Evolutionary conservation across 2,797 vertebrate genomes (phyloP), one percentile per base, ranked within the genome.

Genomic region (Mus spretus): DNA sequence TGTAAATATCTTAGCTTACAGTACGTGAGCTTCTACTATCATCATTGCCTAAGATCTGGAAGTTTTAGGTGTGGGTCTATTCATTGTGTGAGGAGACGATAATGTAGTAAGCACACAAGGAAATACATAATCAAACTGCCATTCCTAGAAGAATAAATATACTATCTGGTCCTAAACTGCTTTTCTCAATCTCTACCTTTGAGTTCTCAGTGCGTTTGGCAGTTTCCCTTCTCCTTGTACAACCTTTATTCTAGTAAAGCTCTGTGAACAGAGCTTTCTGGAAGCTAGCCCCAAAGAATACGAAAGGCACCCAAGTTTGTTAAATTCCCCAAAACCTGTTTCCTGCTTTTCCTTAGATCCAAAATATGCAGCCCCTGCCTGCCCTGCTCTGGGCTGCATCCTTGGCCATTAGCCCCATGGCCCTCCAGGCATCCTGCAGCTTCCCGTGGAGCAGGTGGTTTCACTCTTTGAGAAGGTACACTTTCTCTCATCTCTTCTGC

Each of bases 31-130:
- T 1, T 59, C 87, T n/a, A 57, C 55, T 67, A 34, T 14, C 81
- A 34, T 91, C 72, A 87, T 91, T 44, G 17, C 55, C 37, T 59
- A 78, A 26, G 61, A 26, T 74, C 78, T 6, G 22, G 44, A 80
- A 82, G 47, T 75, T 6, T 80, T 70, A 78, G 74, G 24, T 26
- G 9, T 57, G 9, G 24, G 4, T 31, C 84, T 81, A 19, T 72
- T 81, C n/a, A 77, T 81, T 82, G 34, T 82, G 67, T 24, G 85
- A 75, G 95, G 70, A 94, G 57, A 91, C n/a, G 40, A 19, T 50
- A 74, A 77, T 92, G 74, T 74, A 85, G 83, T 72, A 74, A 95
- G 15, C 55, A 93, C 34, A 96, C 55, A 79, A 79, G 95, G 17
- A 95, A 90, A 89, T 50, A 53, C 47, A 88, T 91, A 94, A 50